These are phyloP conservation scores for Galeruca laticollis DNA, from an alignment of 2,888 invertebrate genomes.

Conservation along the genomic window DNA sequence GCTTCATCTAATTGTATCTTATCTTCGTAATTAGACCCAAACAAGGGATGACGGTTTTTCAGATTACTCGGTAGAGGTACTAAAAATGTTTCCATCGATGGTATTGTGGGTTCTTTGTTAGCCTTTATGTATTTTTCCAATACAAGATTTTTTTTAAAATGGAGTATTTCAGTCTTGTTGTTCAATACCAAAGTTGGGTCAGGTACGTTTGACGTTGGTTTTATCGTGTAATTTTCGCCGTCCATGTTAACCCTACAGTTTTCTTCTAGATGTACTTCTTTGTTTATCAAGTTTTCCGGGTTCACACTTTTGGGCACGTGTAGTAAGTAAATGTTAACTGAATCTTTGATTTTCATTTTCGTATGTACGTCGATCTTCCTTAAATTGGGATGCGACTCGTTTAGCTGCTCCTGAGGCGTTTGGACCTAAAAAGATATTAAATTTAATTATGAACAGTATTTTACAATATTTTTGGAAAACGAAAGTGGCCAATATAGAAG, in stretches of 20 bases:
- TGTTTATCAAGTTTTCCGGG: slow-evolving; percentile 43
- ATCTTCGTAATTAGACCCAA: slow-evolving; percentile 56
- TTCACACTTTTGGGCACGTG: slow-evolving; percentile 52
- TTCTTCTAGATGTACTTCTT: slow-evolving; percentile 45
- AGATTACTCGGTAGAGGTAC: slow-evolving; percentile 52
- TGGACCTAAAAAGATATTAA: slow-evolving; percentile 19
- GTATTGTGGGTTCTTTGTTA: slow-evolving; percentile 38
- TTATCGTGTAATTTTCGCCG: slow-evolving; percentile 49
- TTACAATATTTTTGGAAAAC: no score
- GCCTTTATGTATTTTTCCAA: slow-evolving; percentile 51
- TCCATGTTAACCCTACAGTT: slow-evolving; percentile 50
- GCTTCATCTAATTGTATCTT: slow-evolving; percentile 54
- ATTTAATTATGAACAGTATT: not conserved
- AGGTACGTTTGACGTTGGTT: slow-evolving; percentile 43
- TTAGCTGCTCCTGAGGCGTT: slow-evolving; percentile 29
- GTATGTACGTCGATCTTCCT: slow-evolving; percentile 15
- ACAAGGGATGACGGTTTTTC: slow-evolving; percentile 58
- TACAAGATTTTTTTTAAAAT: slow-evolving; percentile 47
- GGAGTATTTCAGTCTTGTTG: slow-evolving; percentile 43
- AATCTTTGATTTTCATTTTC: slow-evolving; percentile 31
- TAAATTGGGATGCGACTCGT: slow-evolving; percentile 35
- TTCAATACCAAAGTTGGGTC: slow-evolving; percentile 41
- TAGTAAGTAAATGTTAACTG: slow-evolving; percentile 47
- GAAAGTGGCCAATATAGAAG: no score
- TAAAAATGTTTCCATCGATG: slow-evolving; percentile 40